phyloP scores from a whole-genome alignment of 2,797 vertebrate genomes.

The Brachymystax lenok region DNA sequence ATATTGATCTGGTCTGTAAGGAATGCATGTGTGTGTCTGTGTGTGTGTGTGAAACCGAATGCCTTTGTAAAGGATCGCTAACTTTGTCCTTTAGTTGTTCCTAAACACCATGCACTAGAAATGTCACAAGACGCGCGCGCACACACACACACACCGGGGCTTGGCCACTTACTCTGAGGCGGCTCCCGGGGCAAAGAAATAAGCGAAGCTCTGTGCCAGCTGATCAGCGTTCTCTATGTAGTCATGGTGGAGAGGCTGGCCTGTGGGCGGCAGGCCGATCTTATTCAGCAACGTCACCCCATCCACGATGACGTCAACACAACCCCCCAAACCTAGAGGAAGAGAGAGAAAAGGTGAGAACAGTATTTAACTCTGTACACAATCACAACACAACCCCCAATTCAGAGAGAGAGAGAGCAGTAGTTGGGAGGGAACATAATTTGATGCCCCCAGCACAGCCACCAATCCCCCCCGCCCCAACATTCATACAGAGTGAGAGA shows the following conservation, averaged over 20 bases:
- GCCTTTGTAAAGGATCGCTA: too few species aligned
- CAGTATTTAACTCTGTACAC: neutral
- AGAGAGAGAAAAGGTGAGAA: slow-evolving; percentile 10
- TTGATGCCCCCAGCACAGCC: too few species aligned
- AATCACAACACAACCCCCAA: too few species aligned
- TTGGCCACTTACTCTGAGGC: slow-evolving; percentile 81
- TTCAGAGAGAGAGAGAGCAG: neutral
- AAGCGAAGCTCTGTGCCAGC: slow-evolving; percentile 83
- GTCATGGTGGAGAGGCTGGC: slow-evolving; percentile 80
- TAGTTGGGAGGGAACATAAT: too few species aligned
- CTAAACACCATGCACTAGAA: too few species aligned
- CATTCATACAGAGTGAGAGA: too few species aligned
- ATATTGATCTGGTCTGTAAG: neutral
- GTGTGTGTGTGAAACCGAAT: neutral
- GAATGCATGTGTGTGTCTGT: neutral
- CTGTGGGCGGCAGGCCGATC: slow-evolving; percentile 69
- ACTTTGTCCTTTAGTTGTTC: too few species aligned
- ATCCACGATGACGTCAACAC: slow-evolving; percentile 83
- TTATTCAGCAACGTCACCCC: slow-evolving; percentile 77
- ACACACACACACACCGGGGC: neutral
- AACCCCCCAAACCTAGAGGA: slow-evolving; percentile 81
- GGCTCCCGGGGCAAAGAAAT: slow-evolving; percentile 84
- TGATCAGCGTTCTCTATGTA: slow-evolving; percentile 77
- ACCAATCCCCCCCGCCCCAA: too few species aligned
- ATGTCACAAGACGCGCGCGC: neutral